Evolutionary conservation across 1,140 invertebrate genomes (phyloP).

Genomic region (Saxidomus purpurata): DNA sequence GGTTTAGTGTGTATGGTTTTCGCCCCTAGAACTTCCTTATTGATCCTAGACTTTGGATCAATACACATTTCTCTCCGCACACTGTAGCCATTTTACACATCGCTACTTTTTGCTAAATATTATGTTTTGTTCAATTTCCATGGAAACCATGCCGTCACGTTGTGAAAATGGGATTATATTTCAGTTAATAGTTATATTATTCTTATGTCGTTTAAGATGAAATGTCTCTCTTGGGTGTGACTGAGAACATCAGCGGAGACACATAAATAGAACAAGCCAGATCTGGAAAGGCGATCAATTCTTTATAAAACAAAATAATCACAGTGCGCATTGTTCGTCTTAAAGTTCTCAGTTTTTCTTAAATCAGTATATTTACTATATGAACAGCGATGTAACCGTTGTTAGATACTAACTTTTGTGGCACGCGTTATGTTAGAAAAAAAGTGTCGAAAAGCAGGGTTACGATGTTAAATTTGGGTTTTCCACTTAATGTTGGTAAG

Average conservation of each 20-base stretch:
- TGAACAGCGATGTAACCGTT: not conserved
- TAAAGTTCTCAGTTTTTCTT: no score
- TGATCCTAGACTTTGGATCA: slow-evolving; percentile 7
- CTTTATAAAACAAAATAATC: no score
- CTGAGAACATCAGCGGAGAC: not conserved
- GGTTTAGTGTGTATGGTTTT: not conserved
- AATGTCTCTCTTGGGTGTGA: not conserved
- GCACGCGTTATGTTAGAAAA: not conserved
- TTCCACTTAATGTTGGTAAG: slow-evolving; percentile 41
- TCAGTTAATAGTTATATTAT: not conserved
- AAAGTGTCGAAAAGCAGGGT: not conserved
- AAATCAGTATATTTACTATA: no score
- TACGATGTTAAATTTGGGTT: slow-evolving; percentile 44
- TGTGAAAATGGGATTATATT: not conserved
- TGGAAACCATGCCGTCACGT: not conserved
- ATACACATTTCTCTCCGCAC: not conserved
- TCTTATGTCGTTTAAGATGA: not conserved
- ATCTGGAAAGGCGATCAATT: no score
- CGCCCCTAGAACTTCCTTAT: not conserved
- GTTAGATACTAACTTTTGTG: not conserved
- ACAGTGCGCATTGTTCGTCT: no score
- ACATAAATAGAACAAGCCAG: not conserved
- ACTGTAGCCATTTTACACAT: not conserved
- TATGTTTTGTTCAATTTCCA: slow-evolving; percentile 37
- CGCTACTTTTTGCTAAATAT: slow-evolving; percentile 1